Conservation (phyloP, 2,888 invertebrate genomes). For the Perizoma flavofasciatum region DNA sequence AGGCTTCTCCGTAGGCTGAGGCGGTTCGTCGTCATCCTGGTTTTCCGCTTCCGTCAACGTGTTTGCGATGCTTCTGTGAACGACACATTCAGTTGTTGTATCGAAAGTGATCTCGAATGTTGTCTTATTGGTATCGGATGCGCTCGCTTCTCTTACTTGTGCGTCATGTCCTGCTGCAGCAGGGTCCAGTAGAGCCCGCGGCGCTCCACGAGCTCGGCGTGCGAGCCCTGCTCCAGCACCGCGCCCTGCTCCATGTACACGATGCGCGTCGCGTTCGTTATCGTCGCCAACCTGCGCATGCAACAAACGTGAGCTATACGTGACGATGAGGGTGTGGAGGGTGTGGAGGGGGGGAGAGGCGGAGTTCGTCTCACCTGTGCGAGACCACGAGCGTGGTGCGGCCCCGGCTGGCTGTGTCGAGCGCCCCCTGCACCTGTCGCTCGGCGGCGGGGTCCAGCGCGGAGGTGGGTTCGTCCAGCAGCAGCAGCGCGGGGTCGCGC, state of each 20-base stretch:
- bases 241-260: constrained; percentile 88
- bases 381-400: constrained; percentile 90
- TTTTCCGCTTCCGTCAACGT: constrained; percentile 2
- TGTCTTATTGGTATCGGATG: no score
- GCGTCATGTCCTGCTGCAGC: constrained; percentile 84
- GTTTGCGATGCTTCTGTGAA: constrained; percentile 17
- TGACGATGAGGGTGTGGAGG: no score
- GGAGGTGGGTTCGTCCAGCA: constrained; percentile 93
- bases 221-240: constrained; percentile 89
- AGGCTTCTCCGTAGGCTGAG: constrained; percentile 1
- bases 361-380: constrained; percentile 77
- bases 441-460: constrained; percentile 92
- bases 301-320: background rate
- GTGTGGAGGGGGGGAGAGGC: no score
- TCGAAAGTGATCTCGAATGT: no score
- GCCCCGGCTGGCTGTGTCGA: constrained; percentile 89
- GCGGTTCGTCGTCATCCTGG: constrained; percentile 13
- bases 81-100: background rate
- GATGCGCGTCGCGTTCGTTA: constrained; percentile 87
- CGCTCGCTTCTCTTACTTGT: constrained; percentile 41
- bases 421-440: constrained; percentile 76
- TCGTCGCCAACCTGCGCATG: constrained; percentile 83
- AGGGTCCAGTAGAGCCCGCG: constrained; percentile 87
- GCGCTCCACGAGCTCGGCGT: constrained; percentile 85
- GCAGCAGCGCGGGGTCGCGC: constrained; percentile 87